Conservation (phyloP, 2,113 vertebrate species). For the Microtus pennsylvanicus region DNA sequence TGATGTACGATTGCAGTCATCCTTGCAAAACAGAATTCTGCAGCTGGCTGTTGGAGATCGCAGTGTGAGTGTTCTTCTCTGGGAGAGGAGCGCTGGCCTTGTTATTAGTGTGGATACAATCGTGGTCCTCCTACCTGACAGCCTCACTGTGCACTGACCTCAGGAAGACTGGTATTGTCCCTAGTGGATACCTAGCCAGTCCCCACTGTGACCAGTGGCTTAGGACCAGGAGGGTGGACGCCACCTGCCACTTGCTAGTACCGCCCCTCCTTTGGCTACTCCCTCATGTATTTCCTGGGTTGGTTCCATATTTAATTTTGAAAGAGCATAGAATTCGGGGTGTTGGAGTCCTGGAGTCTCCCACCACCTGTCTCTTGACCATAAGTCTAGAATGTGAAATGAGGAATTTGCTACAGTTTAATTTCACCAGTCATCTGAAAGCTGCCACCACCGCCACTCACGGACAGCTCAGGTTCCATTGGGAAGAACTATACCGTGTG, state of each 20-base stretch:
- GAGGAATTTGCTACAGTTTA: neutral
- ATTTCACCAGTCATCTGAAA: neutral
- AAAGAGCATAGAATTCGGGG: neutral
- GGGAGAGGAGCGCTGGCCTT: neutral
- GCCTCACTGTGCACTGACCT: neutral
- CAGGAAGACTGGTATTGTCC: neutral
- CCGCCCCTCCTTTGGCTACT: neutral
- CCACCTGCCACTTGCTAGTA: too few relatives aligned
- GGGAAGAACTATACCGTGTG: neutral
- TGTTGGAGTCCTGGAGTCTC: neutral
- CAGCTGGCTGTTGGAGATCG: neutral
- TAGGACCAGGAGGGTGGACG: neutral
- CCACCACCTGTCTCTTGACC: neutral
- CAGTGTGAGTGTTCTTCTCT: neutral
- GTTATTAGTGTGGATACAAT: neutral
- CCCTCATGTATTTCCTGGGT: neutral
- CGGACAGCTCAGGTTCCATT: neutral
- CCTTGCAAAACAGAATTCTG: neutral
- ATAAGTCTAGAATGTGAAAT: neutral
- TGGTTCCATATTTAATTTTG: neutral
- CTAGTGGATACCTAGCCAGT: neutral
- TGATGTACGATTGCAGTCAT: neutral
- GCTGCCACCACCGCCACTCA: fast-evolving
- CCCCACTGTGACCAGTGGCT: fast-evolving
- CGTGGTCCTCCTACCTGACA: neutral